A percentile compares a stretch with the other conserved stretches of the same genome.
These are phyloP conservation scores for Malurus melanocephalus DNA, from an alignment of 2,113 vertebrate genomes.

Conservation along the genomic window DNA sequence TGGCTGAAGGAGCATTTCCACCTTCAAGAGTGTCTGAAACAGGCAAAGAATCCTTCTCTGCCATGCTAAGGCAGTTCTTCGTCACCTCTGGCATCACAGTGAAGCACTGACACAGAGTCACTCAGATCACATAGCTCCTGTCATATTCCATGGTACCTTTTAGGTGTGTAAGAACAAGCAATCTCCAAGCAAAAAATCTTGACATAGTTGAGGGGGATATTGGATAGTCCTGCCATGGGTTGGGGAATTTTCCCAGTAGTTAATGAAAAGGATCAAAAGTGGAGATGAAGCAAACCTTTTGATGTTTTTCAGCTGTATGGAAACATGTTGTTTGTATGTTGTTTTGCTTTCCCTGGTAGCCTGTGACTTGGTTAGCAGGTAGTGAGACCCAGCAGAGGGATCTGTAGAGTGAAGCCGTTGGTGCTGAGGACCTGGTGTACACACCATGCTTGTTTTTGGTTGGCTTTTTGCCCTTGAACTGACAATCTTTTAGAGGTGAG, in stretches of 20 bases:
- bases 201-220: background rate
- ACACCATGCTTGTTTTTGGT: background rate
- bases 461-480: background rate
- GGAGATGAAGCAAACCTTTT: background rate
- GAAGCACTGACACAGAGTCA: background rate
- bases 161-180: background rate
- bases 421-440: background rate
- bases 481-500: background rate
- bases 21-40: background rate
- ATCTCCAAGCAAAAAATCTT: background rate
- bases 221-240: background rate
- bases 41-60: background rate
- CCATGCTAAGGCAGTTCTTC: background rate
- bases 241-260: background rate
- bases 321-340: background rate
- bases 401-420: background rate
- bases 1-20: background rate
- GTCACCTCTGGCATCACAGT: background rate
- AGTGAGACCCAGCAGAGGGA: background rate
- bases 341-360: background rate
- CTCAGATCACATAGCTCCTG: fast-evolving
- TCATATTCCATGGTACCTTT: background rate
- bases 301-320: background rate
- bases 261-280: background rate
- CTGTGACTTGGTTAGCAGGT: background rate